phyloP scores from a whole-genome alignment of 2,888 invertebrate species.

The Parnassius mnemosyne region DNA sequence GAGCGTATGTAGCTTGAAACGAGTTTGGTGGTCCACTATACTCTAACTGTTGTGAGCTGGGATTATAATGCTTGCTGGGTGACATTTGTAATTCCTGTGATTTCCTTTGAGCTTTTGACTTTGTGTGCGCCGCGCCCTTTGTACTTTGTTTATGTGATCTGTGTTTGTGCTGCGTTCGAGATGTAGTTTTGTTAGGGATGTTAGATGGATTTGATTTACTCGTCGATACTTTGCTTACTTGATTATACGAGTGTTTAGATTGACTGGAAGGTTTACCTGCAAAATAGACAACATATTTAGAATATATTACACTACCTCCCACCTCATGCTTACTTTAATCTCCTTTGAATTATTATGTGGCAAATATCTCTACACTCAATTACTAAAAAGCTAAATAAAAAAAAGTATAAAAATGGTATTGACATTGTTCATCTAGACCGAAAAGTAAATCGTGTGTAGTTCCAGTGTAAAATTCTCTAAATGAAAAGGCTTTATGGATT shows the following conservation, averaged over 20 bases:
- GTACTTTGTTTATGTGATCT: slow-evolving; percentile 48
- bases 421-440: too few relatives aligned
- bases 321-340: too few relatives aligned
- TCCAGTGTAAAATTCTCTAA: too few relatives aligned
- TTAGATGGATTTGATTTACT: slow-evolving; percentile 70
- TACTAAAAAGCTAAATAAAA: too few relatives aligned
- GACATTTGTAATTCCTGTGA: slow-evolving; percentile 52
- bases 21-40: slow-evolving; percentile 65
- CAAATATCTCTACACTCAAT: too few relatives aligned
- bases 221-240: slow-evolving; percentile 77
- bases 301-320: too few relatives aligned
- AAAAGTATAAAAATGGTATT: too few relatives aligned
- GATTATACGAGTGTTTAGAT: slow-evolving; percentile 76
- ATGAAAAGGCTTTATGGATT: too few relatives aligned
- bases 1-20: slow-evolving; percentile 74
- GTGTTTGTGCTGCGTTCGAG: slow-evolving; percentile 55
- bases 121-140: slow-evolving; percentile 30
- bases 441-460: too few relatives aligned
- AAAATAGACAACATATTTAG: slow-evolving; percentile 21
- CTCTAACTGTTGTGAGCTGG: slow-evolving; percentile 53
- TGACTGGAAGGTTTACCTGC: slow-evolving; percentile 73
- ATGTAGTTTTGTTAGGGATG: slow-evolving; percentile 27
- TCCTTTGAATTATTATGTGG: too few relatives aligned
- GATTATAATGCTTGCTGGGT: slow-evolving; percentile 56
- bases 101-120: slow-evolving; percentile 54